Base-by-base conservation (phyloP, 2,797 vertebrate species). In the Eulemur coronatus region DNA sequence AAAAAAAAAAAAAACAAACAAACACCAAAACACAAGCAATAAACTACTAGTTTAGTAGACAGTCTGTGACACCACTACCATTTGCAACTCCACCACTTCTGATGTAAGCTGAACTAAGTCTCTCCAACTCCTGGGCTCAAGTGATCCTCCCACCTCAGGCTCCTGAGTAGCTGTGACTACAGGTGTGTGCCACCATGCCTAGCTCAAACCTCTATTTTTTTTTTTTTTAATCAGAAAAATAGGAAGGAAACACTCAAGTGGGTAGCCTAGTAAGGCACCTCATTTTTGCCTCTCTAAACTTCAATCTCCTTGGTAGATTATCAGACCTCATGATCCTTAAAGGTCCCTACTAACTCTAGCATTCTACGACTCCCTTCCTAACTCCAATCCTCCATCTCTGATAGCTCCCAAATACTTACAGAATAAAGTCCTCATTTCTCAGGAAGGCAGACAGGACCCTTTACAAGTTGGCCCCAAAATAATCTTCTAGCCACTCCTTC, bases 241-340 rank as follows among this genome's bases (percentile, higher is more conserved):
- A 89, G 55, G 15, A 70, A 76, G 38, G 33, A 95, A 93, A 93
- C 48, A 79, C 8, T 95, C 26, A 61, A n/a, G 24, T 46, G 17
- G 55, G 22, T 59, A 50, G 41, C 67, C 76, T 95, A 57, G 4
- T 20, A 87, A 85, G 38, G 43, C 26, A 86, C 13, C 7, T 85
- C 28, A 30, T 41, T 82, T 78, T 67, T 97, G 46, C 82, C 69
- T 78, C 63, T 84, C n/a, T 95, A 55, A 81, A 85, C 18, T 84
- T 89, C 70, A 79, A 48, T 72, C 89, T 84, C 48, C 63, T 48
- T 87, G 65, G 8, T 17, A 12, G 35, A 35, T 73, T 73, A 78
- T 22, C 52, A 70, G 81, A 93, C 22, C 52, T 73, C 52, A 70
- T 33, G 43, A 63, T n/a, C 59, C 63, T 86, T 72, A 80, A 81